These are phyloP conservation scores for Tretioscincus oriximinensis DNA, from an alignment of 2,113 vertebrate genomes.

Conservation along the genomic window DNA sequence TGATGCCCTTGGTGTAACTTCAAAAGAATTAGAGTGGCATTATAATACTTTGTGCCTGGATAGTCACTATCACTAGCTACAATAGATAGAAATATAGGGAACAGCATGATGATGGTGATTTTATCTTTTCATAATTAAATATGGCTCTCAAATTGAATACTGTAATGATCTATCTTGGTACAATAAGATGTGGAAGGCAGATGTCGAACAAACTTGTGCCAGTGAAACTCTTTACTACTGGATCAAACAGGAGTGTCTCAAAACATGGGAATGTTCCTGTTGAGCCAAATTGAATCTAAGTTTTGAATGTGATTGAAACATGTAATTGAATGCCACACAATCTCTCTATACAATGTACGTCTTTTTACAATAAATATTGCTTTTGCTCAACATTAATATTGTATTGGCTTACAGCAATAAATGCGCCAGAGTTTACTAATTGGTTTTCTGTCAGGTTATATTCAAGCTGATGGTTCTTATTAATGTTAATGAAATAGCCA, in stretches of 20 bases:
- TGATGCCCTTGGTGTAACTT: too few species aligned
- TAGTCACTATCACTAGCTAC: too few species aligned
- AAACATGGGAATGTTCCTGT: neutral
- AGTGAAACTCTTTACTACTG: neutral
- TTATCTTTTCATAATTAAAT: conserved; percentile 2
- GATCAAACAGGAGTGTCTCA: neutral
- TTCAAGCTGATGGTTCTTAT: conserved; percentile 29
- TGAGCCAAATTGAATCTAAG: conserved; percentile 9
- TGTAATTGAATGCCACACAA: neutral
- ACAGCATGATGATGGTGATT: too few species aligned
- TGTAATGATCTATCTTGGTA: fast-evolving
- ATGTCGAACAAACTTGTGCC: neutral
- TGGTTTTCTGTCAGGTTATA: neutral
- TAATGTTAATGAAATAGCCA: conserved; percentile 41
- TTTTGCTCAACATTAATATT: conserved; percentile 24
- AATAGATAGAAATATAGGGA: too few species aligned
- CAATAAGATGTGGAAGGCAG: neutral
- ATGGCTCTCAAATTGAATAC: neutral
- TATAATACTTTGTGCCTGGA: too few species aligned
- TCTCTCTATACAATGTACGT: conserved; percentile 2
- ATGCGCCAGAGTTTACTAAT: conserved; percentile 23
- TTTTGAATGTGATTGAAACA: conserved; percentile 22
- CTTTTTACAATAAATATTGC: conserved; percentile 15
- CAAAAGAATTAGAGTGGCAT: too few species aligned
- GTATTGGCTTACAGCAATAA: conserved; percentile 32